Conservation (phyloP, 2,113 vertebrate genomes). For the Syrmaticus mikado region DNA sequence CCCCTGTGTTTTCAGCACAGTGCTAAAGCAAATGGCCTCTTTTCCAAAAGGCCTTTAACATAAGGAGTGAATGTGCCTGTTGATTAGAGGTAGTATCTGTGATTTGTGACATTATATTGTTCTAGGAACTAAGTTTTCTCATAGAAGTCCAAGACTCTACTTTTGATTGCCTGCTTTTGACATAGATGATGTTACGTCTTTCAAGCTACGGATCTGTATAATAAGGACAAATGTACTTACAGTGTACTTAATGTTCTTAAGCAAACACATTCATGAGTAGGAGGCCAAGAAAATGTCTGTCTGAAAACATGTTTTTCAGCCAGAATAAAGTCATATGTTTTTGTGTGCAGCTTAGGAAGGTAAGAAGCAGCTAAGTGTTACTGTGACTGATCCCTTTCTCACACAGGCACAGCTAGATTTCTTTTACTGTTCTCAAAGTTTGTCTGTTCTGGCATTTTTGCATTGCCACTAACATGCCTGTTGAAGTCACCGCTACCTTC, state of each 20-base stretch:
- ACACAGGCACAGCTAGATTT: background rate
- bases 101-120: constrained; percentile 57
- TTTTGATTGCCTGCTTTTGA: constrained; percentile 27
- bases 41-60: constrained; percentile 69
- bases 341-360: background rate
- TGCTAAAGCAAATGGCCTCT: constrained; percentile 72
- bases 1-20: constrained; percentile 73
- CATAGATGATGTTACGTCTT: background rate
- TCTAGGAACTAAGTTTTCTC: constrained; percentile 49
- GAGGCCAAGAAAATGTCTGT: background rate
- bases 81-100: constrained; percentile 60
- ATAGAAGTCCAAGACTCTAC: constrained; percentile 14
- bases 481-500: background rate
- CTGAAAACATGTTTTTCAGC: background rate
- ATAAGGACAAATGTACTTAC: constrained; percentile 34
- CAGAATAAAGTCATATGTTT: background rate
- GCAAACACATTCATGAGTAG: background rate
- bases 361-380: background rate
- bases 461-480: background rate
- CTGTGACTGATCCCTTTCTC: background rate
- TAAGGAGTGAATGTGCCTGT: constrained; percentile 58
- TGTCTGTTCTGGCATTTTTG: background rate
- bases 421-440: background rate
- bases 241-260: constrained; percentile 37
- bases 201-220: constrained; percentile 13